A percentile compares a stretch with the other conserved stretches of the same genome.
These are phyloP conservation scores for Temnothorax ravouxi DNA, from an alignment of 2,888 invertebrate genomes.

Conservation along the genomic window DNA sequence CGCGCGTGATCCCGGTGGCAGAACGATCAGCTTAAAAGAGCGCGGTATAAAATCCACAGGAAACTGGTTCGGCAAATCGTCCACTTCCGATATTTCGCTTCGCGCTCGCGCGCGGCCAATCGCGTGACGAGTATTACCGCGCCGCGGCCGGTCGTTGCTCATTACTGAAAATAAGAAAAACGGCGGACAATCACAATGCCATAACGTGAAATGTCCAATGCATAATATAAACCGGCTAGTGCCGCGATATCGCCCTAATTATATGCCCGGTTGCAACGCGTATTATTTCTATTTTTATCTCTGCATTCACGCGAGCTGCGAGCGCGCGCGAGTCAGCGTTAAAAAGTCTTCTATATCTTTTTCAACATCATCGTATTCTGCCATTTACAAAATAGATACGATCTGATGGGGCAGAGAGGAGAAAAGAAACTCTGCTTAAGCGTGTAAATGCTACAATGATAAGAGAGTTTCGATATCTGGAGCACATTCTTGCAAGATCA, in stretches of 20 bases:
- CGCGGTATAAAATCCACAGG: slow-evolving; percentile 24
- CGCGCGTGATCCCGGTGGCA: not conserved
- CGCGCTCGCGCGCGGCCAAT: slow-evolving; percentile 42
- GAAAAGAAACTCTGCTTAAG: not conserved
- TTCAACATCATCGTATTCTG: slow-evolving; percentile 23
- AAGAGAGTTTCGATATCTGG: slow-evolving; percentile 39
- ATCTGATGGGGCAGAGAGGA: not conserved
- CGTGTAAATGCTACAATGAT: slow-evolving; percentile 27
- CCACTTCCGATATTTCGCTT: slow-evolving; percentile 58
- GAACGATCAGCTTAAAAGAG: slow-evolving; percentile 18
- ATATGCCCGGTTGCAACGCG: slow-evolving; percentile 22
- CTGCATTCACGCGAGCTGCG: slow-evolving; percentile 1
- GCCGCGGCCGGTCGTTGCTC: slow-evolving; percentile 27
- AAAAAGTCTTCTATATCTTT: slow-evolving; percentile 41
- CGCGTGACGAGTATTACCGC: slow-evolving; percentile 43
- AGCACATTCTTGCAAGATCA: slow-evolving; percentile 42
- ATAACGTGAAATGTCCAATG: slow-evolving; percentile 29
- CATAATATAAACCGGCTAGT: slow-evolving; percentile 36
- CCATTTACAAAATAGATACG: slow-evolving; percentile 36
- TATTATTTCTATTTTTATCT: slow-evolving; percentile 42
- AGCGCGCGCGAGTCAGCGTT: not conserved
- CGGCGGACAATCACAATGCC: slow-evolving; percentile 13
- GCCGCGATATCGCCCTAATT: slow-evolving; percentile 33
- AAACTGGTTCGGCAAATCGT: slow-evolving; percentile 61
- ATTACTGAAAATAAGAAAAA: slow-evolving; percentile 53